These are phyloP conservation scores for Oenanthe oenanthe DNA, from an alignment of 2,113 vertebrate species.

Conservation along the genomic window DNA sequence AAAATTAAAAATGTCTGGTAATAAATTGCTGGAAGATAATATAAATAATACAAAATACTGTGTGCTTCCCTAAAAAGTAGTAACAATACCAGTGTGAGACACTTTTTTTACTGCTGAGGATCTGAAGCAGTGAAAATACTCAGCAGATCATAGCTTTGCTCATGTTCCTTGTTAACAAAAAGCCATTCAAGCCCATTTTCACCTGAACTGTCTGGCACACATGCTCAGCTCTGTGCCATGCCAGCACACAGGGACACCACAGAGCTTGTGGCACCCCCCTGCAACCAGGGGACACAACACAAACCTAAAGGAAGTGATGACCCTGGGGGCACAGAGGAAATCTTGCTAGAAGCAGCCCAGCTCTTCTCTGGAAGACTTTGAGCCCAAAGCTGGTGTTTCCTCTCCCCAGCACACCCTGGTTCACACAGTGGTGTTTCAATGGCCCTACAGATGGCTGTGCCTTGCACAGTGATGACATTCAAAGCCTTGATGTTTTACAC, in stretches of 20 bases:
- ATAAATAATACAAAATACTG: neutral
- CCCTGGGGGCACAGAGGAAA: neutral
- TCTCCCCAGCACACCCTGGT: neutral
- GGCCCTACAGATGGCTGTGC: neutral
- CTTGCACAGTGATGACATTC: neutral
- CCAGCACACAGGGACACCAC: neutral
- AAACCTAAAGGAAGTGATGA: neutral
- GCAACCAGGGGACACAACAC: neutral
- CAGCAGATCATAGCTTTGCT: neutral
- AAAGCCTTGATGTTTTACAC: neutral
- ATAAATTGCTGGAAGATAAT: neutral
- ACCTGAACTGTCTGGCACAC: neutral
- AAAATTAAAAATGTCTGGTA: neutral
- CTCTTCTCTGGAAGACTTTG: neutral
- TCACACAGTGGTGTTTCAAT: accelerated
- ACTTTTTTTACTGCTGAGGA: neutral
- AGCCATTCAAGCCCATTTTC: neutral
- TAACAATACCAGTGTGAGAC: neutral
- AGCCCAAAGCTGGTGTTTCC: neutral
- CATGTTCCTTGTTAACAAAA: neutral
- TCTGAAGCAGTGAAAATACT: neutral
- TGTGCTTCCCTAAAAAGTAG: neutral
- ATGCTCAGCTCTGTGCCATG: accelerated
- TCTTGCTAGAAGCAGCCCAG: neutral
- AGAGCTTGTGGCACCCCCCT: neutral